Evolutionary conservation across 23 tunicate genomes (phyloP).

Genomic region (Oikopleura dioica): DNA sequence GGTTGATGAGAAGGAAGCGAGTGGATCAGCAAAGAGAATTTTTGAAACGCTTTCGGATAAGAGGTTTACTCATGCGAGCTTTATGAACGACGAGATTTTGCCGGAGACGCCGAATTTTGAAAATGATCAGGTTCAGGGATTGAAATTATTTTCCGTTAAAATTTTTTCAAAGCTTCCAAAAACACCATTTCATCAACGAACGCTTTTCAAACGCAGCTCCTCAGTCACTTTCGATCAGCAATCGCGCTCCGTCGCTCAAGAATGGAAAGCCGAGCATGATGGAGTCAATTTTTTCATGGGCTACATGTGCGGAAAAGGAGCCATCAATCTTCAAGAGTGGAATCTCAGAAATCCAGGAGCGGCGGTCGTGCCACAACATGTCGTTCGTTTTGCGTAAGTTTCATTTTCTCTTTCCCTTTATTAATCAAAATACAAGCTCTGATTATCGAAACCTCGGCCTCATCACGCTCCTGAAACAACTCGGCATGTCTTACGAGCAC

Average conservation of each 20-base stretch:
- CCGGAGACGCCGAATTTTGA: not conserved
- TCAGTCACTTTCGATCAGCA: not conserved
- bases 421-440: not conserved
- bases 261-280: not conserved
- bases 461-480: not conserved
- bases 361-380: constrained; percentile 5
- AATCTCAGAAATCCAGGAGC: not conserved
- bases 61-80: not conserved
- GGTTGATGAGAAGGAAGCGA: not conserved
- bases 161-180: constrained; percentile 11
- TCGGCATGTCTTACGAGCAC: not conserved
- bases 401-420: not conserved
- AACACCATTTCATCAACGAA: constrained; percentile 13
- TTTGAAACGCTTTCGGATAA: not conserved
- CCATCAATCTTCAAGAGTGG: not conserved
- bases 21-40: not conserved
- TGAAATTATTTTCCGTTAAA: too few species aligned
- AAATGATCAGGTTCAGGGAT: too few species aligned
- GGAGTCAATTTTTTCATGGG: not conserved
- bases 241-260: not conserved
- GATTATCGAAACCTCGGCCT: constrained; percentile 6
- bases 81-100: constrained; percentile 5
- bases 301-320: constrained; percentile 8
- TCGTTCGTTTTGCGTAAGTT: constrained; percentile 12
- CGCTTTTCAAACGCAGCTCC: not conserved